Percentiles rank a stretch among this genome's conserved stretches.
Conservation (phyloP, 2,797 vertebrate species). For the Bufotes viridis region DNA sequence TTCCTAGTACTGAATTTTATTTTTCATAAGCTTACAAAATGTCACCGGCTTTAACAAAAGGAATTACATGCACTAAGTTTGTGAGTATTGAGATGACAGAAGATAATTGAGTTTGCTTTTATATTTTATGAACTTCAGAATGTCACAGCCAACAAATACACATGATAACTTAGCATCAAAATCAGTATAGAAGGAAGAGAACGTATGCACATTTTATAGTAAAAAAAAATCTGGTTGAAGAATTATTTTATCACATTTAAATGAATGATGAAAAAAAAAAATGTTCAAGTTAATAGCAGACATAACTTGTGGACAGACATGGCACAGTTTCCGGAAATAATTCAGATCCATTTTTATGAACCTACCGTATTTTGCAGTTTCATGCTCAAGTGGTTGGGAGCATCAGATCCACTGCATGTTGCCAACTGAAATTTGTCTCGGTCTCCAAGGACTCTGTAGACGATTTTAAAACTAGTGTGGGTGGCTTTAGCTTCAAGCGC, state of each 20-base stretch:
- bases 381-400: too few relatives aligned
- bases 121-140: slow-evolving; percentile 32
- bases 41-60: slow-evolving; percentile 22
- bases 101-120: slow-evolving; percentile 28
- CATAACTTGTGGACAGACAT: too few relatives aligned
- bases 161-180: neutral
- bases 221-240: neutral
- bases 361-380: too few relatives aligned
- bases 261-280: too few relatives aligned
- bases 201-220: neutral
- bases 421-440: too few relatives aligned
- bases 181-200: neutral
- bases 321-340: too few relatives aligned
- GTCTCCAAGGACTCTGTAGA: too few relatives aligned
- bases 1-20: neutral
- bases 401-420: too few relatives aligned
- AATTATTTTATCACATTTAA: neutral
- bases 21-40: slow-evolving; percentile 35
- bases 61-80: neutral
- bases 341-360: too few relatives aligned
- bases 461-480: too few relatives aligned
- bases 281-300: too few relatives aligned
- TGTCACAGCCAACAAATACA: slow-evolving; percentile 17
- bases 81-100: slow-evolving; percentile 23
- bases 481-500: too few relatives aligned